These are phyloP conservation scores for Terebella lapidaria DNA, from an alignment of 2,888 invertebrate species.

Conservation along the genomic window DNA sequence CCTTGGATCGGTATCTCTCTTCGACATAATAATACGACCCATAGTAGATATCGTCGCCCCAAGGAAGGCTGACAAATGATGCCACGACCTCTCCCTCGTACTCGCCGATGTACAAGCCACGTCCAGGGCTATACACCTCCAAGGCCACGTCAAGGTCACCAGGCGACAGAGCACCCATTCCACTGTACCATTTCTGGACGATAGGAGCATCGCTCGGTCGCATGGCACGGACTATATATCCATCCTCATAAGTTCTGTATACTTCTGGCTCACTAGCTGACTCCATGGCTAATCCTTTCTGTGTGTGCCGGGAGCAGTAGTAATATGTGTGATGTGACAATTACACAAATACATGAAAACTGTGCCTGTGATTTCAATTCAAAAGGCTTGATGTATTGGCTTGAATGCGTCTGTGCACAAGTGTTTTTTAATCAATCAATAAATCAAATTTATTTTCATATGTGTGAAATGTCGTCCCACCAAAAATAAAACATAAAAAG, in stretches of 20 bases:
- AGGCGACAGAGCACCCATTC: neutral
- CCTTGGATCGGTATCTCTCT: neutral
- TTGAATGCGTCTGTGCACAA: no score
- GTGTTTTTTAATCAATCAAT: no score
- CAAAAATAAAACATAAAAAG: no score
- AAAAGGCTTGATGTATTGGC: no score
- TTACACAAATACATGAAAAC: no score
- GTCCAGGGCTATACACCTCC: neutral
- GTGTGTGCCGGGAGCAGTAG: no score
- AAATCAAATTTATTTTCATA: no score
- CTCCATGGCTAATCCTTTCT: no score
- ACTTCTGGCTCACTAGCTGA: no score
- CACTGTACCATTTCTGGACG: neutral
- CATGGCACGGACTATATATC: neutral
- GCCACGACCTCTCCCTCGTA: neutral
- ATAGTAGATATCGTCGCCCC: neutral
- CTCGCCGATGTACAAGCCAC: neutral
- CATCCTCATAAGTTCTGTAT: neutral
- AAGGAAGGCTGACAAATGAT: neutral
- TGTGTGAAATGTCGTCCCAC: no score
- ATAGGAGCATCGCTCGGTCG: neutral
- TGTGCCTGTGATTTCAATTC: no score
- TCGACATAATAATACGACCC: neutral
- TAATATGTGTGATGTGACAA: no score
- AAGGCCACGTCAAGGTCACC: neutral